Evolutionary conservation across 1,140 invertebrate species (phyloP), one percentile per base, ranked within the genome.

Genomic region (Frieseomelitta varia): DNA sequence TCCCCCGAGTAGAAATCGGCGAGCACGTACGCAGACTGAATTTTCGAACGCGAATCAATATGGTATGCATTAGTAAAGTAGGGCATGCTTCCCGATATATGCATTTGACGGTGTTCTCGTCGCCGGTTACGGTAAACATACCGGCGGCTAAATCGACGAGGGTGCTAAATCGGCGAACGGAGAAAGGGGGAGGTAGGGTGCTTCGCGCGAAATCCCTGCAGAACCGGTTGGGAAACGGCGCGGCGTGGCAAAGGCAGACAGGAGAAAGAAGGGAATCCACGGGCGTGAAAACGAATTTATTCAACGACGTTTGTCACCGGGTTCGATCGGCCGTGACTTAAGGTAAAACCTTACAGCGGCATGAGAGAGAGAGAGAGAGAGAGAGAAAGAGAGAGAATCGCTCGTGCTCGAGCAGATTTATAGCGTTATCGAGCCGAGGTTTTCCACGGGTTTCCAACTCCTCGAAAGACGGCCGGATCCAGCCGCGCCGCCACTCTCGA

Each of bases 341-440:
- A 82, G 82, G 79, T 85, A 87, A 88, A 88, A 67, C 71, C 76
- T 73, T 84, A 58, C 63, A 67, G 63, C 74, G n/a, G 4, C 27
- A 65, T 19, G 34, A 47, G 6, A 47, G 6, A 47, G 39, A 19
- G 65, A 55, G 21, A 81, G 78, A 86, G 81, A 47, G 8, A 19
- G 65, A 55, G 21, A 81, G n/a, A n/a, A n/a, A 47, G 8, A 19
- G 65, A 55, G 81, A 86, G 81, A 68, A 67, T 81, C 55, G 86
- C 51, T 86, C 58, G 75, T 67, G 56, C 77, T 84, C 21, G 68
- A 69, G 19, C 56, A 81, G 87, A 90, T 90, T 90, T 90, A 90
- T 90, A 79, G 87, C 77, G 85, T 90, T 90, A 90, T 90, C 88
- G 87, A 85, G 81, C 78, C 79, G 78, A 89, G 88, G 81, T 90